Conservation (phyloP, 1,140 invertebrate genomes). For the Orchesella cincta region DNA sequence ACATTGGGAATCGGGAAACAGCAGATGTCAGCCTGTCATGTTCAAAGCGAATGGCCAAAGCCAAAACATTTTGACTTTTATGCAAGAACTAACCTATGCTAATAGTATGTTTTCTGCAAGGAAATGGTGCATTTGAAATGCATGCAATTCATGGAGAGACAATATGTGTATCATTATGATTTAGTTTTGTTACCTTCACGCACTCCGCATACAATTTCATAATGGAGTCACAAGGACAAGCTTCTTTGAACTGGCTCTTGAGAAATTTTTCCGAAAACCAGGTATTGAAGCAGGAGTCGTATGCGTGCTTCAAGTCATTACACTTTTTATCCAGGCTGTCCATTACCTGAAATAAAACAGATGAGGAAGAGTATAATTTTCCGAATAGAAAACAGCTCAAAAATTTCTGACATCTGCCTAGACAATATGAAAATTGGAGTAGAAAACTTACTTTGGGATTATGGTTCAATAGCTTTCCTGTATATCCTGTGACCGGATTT, state of each 20-base stretch:
- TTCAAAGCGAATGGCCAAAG: not conserved
- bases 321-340: conserved; percentile 87
- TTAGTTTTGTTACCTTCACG: conserved; percentile 70
- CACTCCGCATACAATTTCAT: conserved; percentile 87
- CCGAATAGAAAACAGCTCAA: not conserved
- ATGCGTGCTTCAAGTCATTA: conserved; percentile 81
- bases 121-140: not conserved
- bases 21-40: not conserved
- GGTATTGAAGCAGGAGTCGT: conserved; percentile 86
- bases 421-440: too few species aligned
- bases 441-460: too few species aligned
- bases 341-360: conserved; percentile 60
- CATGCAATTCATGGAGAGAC: too few species aligned
- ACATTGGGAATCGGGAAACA: too few species aligned
- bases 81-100: conserved; percentile 1
- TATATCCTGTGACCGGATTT: too few species aligned
- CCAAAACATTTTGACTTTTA: not conserved
- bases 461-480: too few species aligned
- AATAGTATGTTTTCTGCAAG: not conserved
- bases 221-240: conserved; percentile 67
- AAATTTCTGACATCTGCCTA: not conserved
- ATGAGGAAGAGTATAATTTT: not conserved
- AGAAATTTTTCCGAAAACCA: conserved; percentile 91
- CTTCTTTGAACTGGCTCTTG: conserved; percentile 75
- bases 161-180: not conserved